Evolutionary conservation across 2,113 vertebrate genomes (phyloP).

Genomic region (Perccottus glenii): DNA sequence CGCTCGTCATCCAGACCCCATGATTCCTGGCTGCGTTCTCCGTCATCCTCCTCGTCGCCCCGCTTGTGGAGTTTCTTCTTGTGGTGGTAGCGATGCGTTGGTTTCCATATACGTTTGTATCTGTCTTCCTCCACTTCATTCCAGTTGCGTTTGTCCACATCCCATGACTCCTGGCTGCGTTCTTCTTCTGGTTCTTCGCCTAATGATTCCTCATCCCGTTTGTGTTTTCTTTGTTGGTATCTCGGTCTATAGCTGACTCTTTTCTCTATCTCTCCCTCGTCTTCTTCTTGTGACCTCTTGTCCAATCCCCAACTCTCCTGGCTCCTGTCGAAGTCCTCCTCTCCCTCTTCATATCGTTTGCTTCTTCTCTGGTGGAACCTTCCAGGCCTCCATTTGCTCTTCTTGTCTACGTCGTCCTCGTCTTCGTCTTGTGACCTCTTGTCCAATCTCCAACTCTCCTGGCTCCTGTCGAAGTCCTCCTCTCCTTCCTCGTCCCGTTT

Average conservation of each 20-base stretch:
- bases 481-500: conserved; percentile 59
- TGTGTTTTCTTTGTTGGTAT: conserved; percentile 53
- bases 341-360: conserved; percentile 59
- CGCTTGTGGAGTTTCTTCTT: conserved; percentile 57
- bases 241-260: conserved; percentile 49
- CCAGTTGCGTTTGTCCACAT: conserved; percentile 37
- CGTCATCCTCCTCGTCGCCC: conserved; percentile 47
- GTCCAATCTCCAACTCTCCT: conserved; percentile 60
- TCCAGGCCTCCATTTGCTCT: conserved; percentile 25
- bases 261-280: conserved; percentile 40
- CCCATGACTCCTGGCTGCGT: conserved; percentile 70
- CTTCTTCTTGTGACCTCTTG: conserved; percentile 27
- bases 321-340: conserved; percentile 58
- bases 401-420: not conserved
- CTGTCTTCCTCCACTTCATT: conserved; percentile 42
- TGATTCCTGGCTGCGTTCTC: conserved; percentile 64
- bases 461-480: conserved; percentile 60
- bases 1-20: conserved; percentile 49
- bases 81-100: conserved; percentile 64
- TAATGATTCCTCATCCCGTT: conserved; percentile 51
- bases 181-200: conserved; percentile 42
- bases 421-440: conserved; percentile 31
- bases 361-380: conserved; percentile 46
- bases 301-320: conserved; percentile 64
- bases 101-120: conserved; percentile 61